Evolutionary conservation across 2,797 vertebrate species (phyloP), one percentile per base, ranked within the genome.

Genomic region (Threskiornis aethiopicus): DNA sequence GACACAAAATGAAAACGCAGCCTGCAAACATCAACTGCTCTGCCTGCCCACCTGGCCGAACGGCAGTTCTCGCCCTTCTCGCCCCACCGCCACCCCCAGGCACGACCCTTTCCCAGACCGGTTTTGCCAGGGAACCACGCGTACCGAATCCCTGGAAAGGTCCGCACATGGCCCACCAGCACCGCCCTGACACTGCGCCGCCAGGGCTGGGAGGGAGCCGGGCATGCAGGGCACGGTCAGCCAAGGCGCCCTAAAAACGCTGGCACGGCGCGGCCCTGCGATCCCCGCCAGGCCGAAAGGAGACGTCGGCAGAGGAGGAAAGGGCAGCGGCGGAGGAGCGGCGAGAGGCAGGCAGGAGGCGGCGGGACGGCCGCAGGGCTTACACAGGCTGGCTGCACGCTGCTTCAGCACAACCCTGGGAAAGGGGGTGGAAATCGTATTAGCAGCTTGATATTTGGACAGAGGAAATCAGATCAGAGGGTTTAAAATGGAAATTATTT

Each of bases 71-170:
- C n/a, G 25, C 24, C 13, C 52, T 37, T 35, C 19, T 19, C 1
- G 1, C n/a, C n/a, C 39, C 19, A 2, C 41, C 1, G 0, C 39
- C 49, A 25, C 3, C 22, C 17, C 26, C 16, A 41, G 44, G 28
- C 41, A 70, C 0, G 0, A 16, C 69, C 22, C 51, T 24, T 41
- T 54, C 73, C 55, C 8, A 7, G 17, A 19, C 0, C 0, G 0
- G 1, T 16, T 78, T 79, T 64, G 44, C 28, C 64, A 61, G 51
- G 55, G 46, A 70, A 16, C 6, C 6, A 4, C 0, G 0, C 55
- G 26, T 4, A 2, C 33, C 3, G 0, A 26, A 15, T 24, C 26
- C 64, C 44, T 33, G 67, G 49, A n/a, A 33, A 39, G 1, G 0
- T 18, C 3, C 0, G 0, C 47, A 39, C 7, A 0, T 3, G 29